Conservation (phyloP, 1,140 invertebrate genomes). For the Drusus annulatus region DNA sequence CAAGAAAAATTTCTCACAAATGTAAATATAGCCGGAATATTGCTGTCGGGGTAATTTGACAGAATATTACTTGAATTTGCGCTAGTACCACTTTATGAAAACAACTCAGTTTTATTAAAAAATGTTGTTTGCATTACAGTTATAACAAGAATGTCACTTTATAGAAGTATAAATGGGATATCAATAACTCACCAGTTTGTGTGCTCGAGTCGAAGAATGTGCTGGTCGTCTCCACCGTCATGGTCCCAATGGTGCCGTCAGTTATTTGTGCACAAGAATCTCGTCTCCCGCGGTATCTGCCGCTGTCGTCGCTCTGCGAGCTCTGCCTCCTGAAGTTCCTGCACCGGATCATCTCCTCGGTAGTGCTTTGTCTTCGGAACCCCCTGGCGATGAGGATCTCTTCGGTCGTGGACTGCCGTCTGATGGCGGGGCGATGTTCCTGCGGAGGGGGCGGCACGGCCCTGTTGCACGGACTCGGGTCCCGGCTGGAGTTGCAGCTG, state of each 20-base stretch:
- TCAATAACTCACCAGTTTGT: slow-evolving; percentile 86
- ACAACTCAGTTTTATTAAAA: too few relatives aligned
- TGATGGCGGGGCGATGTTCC: slow-evolving; percentile 79
- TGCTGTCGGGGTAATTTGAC: too few relatives aligned
- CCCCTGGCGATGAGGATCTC: slow-evolving; percentile 92
- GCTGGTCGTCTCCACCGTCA: slow-evolving; percentile 93
- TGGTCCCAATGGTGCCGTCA: slow-evolving; percentile 91
- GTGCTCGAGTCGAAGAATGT: slow-evolving; percentile 94
- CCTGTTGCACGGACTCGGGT: slow-evolving; percentile 81
- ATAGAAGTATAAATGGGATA: background rate
- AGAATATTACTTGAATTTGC: too few relatives aligned
- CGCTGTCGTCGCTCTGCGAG: slow-evolving; percentile 84
- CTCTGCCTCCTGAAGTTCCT: slow-evolving; percentile 88
- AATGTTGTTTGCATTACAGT: too few relatives aligned
- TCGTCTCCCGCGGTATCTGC: slow-evolving; percentile 82
- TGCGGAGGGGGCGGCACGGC: slow-evolving; percentile 67
- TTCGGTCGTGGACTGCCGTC: slow-evolving; percentile 91
- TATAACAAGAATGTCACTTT: too few relatives aligned
- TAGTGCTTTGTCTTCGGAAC: slow-evolving; percentile 90
- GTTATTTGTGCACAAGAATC: slow-evolving; percentile 92
- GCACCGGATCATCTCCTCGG: slow-evolving; percentile 93
- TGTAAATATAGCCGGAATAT: too few relatives aligned
- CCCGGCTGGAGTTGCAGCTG: slow-evolving; percentile 80
- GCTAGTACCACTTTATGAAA: too few relatives aligned
- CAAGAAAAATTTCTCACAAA: too few relatives aligned